These are phyloP conservation scores for Anabas testudineus DNA, from an alignment of 2,797 vertebrate genomes.

Conservation along the genomic window DNA sequence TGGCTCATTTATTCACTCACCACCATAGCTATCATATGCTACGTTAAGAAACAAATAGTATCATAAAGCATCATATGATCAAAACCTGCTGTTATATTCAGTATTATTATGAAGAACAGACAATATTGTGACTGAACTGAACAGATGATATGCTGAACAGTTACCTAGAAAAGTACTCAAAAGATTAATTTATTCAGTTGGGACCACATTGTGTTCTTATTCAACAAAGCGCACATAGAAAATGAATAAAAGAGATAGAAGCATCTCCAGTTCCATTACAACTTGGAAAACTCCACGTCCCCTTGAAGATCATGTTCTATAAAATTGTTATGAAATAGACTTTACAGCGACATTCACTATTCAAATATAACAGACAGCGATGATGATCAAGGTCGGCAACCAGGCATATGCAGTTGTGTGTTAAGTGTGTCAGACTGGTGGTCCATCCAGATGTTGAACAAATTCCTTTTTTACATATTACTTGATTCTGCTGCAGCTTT, in stretches of 20 bases:
- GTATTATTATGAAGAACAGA: neutral
- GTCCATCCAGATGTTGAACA: neutral
- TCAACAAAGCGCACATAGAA: no score
- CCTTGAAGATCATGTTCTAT: neutral
- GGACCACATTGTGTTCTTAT: no score
- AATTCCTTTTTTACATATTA: constrained; percentile 3
- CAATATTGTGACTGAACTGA: no score
- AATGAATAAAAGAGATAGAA: neutral
- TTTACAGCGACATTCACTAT: neutral
- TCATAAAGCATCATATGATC: neutral
- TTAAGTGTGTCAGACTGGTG: no score
- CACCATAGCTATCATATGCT: neutral
- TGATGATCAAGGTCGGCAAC: no score
- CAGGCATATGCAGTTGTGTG: neutral
- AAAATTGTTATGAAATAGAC: constrained; percentile 5
- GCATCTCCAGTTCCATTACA: neutral
- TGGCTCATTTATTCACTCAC: neutral
- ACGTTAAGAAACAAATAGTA: neutral
- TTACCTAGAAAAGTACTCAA: neutral
- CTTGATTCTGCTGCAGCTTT: no score
- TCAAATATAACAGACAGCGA: neutral
- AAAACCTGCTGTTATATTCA: neutral
- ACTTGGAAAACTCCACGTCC: neutral
- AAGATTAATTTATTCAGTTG: no score
- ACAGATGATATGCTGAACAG: neutral